Evolutionary conservation across 2,888 invertebrate species (phyloP).

Genomic region (Candidula unifasciata): DNA sequence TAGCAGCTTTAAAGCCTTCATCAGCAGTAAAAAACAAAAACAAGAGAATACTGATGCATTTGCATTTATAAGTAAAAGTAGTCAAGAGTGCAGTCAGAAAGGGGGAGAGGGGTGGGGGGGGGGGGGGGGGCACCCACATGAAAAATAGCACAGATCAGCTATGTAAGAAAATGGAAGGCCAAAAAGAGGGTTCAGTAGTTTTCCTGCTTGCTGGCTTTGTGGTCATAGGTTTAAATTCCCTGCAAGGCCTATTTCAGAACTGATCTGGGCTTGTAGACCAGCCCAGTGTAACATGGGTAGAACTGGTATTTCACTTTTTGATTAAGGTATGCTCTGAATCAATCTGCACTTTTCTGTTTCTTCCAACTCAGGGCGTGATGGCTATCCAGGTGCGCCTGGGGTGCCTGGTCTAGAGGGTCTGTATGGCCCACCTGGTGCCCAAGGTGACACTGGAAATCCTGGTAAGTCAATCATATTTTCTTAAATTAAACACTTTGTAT

Average conservation of each 20-base stretch:
- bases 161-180: no score
- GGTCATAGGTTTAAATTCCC: no score
- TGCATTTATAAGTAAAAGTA: not conserved
- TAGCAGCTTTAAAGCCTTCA: no score
- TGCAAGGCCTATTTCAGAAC: no score
- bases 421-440: slow-evolving; percentile 7
- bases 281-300: no score
- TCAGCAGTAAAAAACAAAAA: not conserved
- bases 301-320: no score
- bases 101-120: not conserved
- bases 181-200: not conserved
- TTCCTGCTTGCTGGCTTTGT: no score
- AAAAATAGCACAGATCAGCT: no score
- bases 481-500: slow-evolving; percentile 54
- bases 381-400: slow-evolving; percentile 66
- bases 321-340: no score
- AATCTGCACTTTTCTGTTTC: not conserved
- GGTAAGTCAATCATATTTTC: slow-evolving; percentile 46
- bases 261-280: no score
- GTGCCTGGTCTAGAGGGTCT: slow-evolving; percentile 24
- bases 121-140: no score
- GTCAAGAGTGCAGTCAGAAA: not conserved
- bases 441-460: slow-evolving; percentile 1
- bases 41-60: not conserved
- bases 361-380: slow-evolving; percentile 45